Evolutionary conservation across 2,888 invertebrate genomes (phyloP).

Genomic region (Cotesia congregata): DNA sequence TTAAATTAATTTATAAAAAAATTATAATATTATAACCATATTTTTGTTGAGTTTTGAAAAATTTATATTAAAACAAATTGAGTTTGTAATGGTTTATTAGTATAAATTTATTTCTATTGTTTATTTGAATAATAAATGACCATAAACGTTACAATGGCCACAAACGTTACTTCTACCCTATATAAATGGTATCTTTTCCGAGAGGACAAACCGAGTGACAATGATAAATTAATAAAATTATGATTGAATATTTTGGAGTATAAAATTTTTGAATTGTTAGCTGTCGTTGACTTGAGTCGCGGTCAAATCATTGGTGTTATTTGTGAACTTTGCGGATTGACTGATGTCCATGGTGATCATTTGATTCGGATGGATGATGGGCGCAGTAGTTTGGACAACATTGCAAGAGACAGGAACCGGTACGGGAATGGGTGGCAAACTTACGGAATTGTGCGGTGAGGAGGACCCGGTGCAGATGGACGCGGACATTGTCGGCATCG

Average conservation of each 20-base stretch:
- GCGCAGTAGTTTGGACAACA: conserved; percentile 64
- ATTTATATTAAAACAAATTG: too few relatives aligned
- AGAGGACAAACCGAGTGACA: conserved; percentile 38
- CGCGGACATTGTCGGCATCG: conserved; percentile 46
- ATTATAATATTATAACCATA: too few relatives aligned
- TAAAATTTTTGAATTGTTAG: conserved; percentile 61
- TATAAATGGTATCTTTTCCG: conserved; percentile 38
- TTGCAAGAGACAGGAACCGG: conserved; percentile 66
- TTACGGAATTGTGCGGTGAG: conserved; percentile 58
- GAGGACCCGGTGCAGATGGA: conserved; percentile 44
- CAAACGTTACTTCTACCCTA: too few relatives aligned
- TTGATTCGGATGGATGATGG: conserved; percentile 64
- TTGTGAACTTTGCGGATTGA: conserved; percentile 27
- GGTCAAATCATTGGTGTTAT: conserved; percentile 57
- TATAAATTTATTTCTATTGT: too few relatives aligned
- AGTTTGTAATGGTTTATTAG: too few relatives aligned
- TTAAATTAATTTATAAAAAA: too few relatives aligned
- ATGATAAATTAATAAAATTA: conserved; percentile 41
- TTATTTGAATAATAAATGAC: too few relatives aligned
- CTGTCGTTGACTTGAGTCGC: conserved; percentile 64
- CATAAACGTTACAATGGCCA: too few relatives aligned
- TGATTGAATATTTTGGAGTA: not conserved
- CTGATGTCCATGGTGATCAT: conserved; percentile 40
- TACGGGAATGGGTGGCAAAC: conserved; percentile 65
- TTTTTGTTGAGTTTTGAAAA: too few relatives aligned